Percentiles rank a stretch among this genome's conserved stretches.
Evolutionary conservation across 1,140 invertebrate genomes (phyloP).

Genomic region (Hesperophylax magnus): DNA sequence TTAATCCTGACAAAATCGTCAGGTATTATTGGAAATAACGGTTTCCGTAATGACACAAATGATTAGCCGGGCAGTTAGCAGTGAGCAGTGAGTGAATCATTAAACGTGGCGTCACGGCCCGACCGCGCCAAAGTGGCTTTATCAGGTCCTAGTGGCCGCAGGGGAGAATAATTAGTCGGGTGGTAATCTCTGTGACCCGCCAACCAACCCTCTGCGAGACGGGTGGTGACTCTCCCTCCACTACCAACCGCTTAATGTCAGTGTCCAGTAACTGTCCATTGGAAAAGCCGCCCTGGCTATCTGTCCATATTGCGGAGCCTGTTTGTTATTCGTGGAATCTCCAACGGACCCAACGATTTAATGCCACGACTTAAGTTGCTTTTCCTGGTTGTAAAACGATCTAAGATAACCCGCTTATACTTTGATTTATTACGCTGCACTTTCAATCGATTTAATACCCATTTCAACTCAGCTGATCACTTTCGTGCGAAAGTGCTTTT

Average conservation of each 20-base stretch:
- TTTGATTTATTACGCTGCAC: too few relatives aligned
- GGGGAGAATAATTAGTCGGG: constrained; percentile 22
- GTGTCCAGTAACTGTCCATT: not conserved
- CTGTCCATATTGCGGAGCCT: not conserved
- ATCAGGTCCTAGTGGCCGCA: not conserved
- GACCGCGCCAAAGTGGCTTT: constrained; percentile 28
- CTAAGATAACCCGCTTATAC: too few relatives aligned
- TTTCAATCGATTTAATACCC: too few relatives aligned
- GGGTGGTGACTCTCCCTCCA: not conserved
- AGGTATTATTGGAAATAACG: not conserved
- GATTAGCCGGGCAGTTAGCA: not conserved
- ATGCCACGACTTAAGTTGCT: not conserved
- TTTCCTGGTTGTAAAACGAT: not conserved
- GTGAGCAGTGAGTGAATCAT: constrained; percentile 31
- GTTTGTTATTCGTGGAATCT: too few relatives aligned
- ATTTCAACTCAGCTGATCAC: too few relatives aligned
- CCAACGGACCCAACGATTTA: too few relatives aligned
- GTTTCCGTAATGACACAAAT: constrained; percentile 7
- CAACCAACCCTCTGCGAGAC: not conserved
- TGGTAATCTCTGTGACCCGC: not conserved
- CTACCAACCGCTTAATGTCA: not conserved
- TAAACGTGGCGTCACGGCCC: constrained; percentile 13
- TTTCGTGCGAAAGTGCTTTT: too few relatives aligned
- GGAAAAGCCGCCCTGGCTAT: not conserved
- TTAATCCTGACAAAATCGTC: not conserved